Base-by-base conservation (phyloP, 2,888 invertebrate species). In the Amiota minor region DNA sequence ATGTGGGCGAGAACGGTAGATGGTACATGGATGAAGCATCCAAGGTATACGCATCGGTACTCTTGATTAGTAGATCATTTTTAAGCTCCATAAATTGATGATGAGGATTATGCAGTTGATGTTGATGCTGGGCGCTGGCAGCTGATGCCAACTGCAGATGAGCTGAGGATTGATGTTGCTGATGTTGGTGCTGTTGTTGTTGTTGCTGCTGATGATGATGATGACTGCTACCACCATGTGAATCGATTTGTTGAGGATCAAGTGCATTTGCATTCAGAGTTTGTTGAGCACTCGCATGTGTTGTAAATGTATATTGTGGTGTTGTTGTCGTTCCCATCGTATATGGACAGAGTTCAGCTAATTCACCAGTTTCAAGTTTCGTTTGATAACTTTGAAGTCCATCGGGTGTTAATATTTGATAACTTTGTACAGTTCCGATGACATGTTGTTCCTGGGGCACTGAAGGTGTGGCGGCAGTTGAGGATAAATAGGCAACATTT, bases 1-100 rank as follows among this genome's bases (percentile, higher is more conserved):
- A 89, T 14, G 85, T 87, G 64, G 89, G 89, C 76, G 89, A 89
- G 81, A 89, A 89, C 72, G 89, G 89, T 78, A 89, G 83, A 76
- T 89, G 89, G 76, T 89, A 89, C 88, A 89, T 88, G 76, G 89
- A 88, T 75, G 86, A 76, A 77, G 89, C 82, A 77, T 89, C 89
- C 81, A 88, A 76, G 72, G 88, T 79, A 74, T 88, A 89, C 9
- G 85, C 83, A 77, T 88, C 89, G 64, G 82, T 81, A 72, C 85
- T 80, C 79, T 89, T 89, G 68, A 89, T 86, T 12, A 89, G 78
- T 74, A 89, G 74, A 77, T 89, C 89, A 35, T 89, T 89, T 77
- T 89, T 89, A 9, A 89, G 78, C 75, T 89, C 89, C 88, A 89
- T 88, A 72, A 88, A 89, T 72, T 89, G 88, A 49, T 87, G 87